Evolutionary conservation across 92 coral and sea anemone species (phyloP), one percentile per base, ranked within the genome.

Genomic region (Phenganax marumi): DNA sequence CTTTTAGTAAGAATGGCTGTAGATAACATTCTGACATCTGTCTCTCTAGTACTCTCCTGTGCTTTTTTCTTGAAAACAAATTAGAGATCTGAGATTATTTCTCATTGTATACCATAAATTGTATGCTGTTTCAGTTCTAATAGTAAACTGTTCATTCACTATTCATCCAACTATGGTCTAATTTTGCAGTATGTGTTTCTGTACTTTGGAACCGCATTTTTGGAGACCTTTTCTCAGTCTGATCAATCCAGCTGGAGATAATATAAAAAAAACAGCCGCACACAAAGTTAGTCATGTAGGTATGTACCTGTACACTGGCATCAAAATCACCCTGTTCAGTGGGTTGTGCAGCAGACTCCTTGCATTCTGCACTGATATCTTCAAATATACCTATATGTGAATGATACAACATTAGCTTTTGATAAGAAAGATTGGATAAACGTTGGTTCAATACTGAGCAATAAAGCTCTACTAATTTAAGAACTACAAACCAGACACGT

Each of bases 1-100:
- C 88, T 92, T 87, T 94, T 95, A 56, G 91, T 84, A 76, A 90
- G 80, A 68, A 90, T 93, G 65, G 98, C 97, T 55, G 86, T 73
- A 16, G 81, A 76, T 14, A 76, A 13, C 22, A 49, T 62, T 25
- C 39, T 33, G 50, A 76, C 16, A 22, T 83, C 90, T 85, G 91
- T 93, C 68, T 92, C 94, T 64, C 90, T 90, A 33, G 84, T 87
- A 50, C 86, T 86, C n/a, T 88, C 92, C 8, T 64, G 58, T 7
- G 63, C 85, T 21, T 89, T 97, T 93, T 93, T 23, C 13, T 51
- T 76, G 25, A 61, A 18, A 76, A 47, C 1, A 16, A 58, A 33
- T 33, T 33, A 33, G 2, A 33, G 43, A 33, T 33, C 5, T 33
- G 43, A 33, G 43, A 33, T 33, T 33, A 33, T 33, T 33, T 33